Evolutionary conservation across 2,888 invertebrate genomes (phyloP), one percentile per base, ranked within the genome.

Genomic region (Cheilosia pagana): DNA sequence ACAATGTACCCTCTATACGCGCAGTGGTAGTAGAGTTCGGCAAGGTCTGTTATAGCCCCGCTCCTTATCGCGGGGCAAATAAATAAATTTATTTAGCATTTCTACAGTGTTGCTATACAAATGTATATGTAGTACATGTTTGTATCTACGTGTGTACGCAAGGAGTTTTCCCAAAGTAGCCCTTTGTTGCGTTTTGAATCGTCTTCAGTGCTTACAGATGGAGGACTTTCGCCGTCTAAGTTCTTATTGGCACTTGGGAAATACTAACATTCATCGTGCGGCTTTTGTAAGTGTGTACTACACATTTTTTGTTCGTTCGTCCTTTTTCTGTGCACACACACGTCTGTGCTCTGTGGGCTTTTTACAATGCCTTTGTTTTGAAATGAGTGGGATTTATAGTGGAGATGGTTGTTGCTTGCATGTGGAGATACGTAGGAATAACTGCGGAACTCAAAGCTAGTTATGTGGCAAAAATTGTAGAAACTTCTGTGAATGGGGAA

Each of bases 101-200:
- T 55, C 55, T 39, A n/a, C 45, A 10, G 23, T 62, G 65, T 35
- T 41, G 25, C 21, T 25, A 23, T 12, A n/a, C 21, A n/a, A n/a
- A 12, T 19, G 25, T 50, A n/a, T 12, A 28, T 41, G 48, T 25
- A 57, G 41, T 35, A 28, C 23, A 4, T 12, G 50, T 43, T 19
- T 50, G 19, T 10, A 39, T 12, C 16, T 5, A 8, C 12, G 57
- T 12, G 21, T 25, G 23, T 19, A 35, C 43, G 57, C 57, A 31
- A 59, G 68, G 63, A 77, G 74, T 79, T 83, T 74, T 83, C 83
- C 83, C 83, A 83, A 83, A 83, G 83, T 83, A 83, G 78, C 79
- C 83, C 45, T 83, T 83, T 83, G 83, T 83, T 83, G 83, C 68
- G 72, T 82, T 72, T 62, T 62, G 82, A 82, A 82, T 82, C 55